These are phyloP conservation scores for Pristionchus japonicus DNA, from an alignment of 2,888 invertebrate genomes.

Conservation along the genomic window DNA sequence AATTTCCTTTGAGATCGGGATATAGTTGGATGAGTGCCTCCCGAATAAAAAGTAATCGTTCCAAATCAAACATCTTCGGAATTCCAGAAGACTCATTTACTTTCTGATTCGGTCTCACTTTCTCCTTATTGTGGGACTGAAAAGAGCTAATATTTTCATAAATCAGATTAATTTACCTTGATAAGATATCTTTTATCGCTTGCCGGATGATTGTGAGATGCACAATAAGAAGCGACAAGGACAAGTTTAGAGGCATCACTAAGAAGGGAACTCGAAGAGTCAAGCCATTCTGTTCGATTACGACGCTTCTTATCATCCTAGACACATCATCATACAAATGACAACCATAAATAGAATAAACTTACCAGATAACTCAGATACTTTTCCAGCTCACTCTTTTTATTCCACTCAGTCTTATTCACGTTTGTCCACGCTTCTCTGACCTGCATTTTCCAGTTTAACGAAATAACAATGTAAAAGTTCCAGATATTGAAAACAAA, in stretches of 20 bases:
- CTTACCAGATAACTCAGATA: neutral
- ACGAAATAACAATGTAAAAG: neutral
- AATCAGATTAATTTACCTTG: neutral
- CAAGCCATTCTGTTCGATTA: neutral
- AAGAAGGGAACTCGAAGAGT: neutral
- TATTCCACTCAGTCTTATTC: neutral
- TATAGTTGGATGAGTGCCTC: conserved; percentile 1
- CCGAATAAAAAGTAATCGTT: conserved; percentile 14
- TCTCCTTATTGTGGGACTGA: conserved; percentile 29
- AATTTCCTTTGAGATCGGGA: neutral
- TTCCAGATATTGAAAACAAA: neutral
- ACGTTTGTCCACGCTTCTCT: neutral
- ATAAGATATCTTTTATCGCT: conserved; percentile 30
- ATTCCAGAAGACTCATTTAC: neutral
- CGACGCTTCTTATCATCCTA: neutral
- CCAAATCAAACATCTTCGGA: conserved; percentile 24
- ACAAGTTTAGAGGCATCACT: neutral
- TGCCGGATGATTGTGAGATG: conserved; percentile 24
- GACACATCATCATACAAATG: neutral
- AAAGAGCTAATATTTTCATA: neutral
- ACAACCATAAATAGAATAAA: neutral
- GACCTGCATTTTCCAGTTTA: neutral
- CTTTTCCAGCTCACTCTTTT: neutral
- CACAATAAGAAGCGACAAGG: neutral
- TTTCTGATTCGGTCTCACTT: neutral